phyloP scores from a whole-genome alignment of 1,140 invertebrate genomes.

The Campoletis sonorensis region DNA sequence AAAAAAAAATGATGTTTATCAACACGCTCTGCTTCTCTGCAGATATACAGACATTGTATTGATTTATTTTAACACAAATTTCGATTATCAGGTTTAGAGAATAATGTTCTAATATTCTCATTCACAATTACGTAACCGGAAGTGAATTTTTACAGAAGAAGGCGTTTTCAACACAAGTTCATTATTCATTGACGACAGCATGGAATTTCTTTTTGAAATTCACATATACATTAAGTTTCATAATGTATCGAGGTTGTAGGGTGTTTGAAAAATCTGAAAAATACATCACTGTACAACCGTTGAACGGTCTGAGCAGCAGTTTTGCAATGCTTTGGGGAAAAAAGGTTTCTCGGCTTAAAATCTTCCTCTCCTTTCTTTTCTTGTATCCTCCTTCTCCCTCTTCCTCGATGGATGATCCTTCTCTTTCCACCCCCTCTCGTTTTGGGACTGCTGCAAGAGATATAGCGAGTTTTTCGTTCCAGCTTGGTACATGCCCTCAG shows the following conservation, averaged over 20 bases:
- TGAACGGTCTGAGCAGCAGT: neutral
- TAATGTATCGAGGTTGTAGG: neutral
- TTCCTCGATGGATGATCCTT: slow-evolving; percentile 6
- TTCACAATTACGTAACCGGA: neutral
- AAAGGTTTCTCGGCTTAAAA: slow-evolving; percentile 30
- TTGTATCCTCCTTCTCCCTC: slow-evolving; percentile 11
- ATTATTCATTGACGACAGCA: neutral
- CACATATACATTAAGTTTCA: neutral
- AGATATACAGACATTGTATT: neutral
- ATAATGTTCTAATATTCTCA: no score
- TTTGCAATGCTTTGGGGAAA: slow-evolving; percentile 13
- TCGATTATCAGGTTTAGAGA: no score
- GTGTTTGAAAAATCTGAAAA: slow-evolving; percentile 28
- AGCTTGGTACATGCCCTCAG: slow-evolving; percentile 24
- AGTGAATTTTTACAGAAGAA: neutral
- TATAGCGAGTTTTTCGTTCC: slow-evolving; percentile 21
- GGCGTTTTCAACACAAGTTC: neutral
- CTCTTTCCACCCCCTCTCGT: slow-evolving; percentile 34
- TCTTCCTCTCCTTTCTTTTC: slow-evolving; percentile 16
- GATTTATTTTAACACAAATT: no score
- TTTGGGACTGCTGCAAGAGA: slow-evolving; percentile 7
- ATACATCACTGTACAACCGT: slow-evolving; percentile 14
- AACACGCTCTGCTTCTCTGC: no score
- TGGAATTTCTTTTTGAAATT: neutral
- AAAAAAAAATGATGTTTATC: no score